Base-by-base conservation (phyloP, 2,797 vertebrate genomes). In the Meda fulgida region DNA sequence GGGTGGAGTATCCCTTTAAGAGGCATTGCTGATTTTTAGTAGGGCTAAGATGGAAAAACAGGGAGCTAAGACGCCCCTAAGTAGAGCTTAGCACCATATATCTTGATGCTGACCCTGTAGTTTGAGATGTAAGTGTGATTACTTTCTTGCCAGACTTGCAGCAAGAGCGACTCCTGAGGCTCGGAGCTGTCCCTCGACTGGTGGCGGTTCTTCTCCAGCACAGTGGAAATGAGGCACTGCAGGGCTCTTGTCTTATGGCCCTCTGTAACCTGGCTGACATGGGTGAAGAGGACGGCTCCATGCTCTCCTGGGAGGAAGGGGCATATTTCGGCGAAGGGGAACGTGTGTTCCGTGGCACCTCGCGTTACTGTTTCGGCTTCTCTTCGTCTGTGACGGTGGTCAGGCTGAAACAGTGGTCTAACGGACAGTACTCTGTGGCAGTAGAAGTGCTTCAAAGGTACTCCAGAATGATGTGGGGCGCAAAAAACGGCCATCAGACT, bases 181-280 rank as follows among this genome's bases (percentile, higher is more conserved):
- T 89, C n/a, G 96, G 96, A 19, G 95, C 93, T 0, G 95, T 97
- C 51, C 92, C 95, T 36, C 94, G 93, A 0, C 91, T 98, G 7
- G 94, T 96, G 3, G 91, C 90, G 84, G 94, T 97, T 91, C 89
- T 97, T 80, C 93, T 95, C 0, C 93, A 94, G n/a, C 94, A 94
- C 65, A 92, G 94, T 6, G 93, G 93, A 6, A 93, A 94, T 13
- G 93, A 95, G 75, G 87, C 91, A 3, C 93, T 98, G 84, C 92
- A 96, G 90, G 95, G 93, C 1, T 95, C 91, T 67, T 95, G 95
- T 85, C 93, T 98, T 0, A 53, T 95, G 93, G 96, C 96, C 63
- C 93, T 98, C 73, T 97, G 95, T 87, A 97, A 96, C 85, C 94
- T 98, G 76, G 95, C 96, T 9, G 94, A 95, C 53, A 93, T 95